Conservation (phyloP, 1,140 invertebrate species). For the Brachionus sp. region DNA sequence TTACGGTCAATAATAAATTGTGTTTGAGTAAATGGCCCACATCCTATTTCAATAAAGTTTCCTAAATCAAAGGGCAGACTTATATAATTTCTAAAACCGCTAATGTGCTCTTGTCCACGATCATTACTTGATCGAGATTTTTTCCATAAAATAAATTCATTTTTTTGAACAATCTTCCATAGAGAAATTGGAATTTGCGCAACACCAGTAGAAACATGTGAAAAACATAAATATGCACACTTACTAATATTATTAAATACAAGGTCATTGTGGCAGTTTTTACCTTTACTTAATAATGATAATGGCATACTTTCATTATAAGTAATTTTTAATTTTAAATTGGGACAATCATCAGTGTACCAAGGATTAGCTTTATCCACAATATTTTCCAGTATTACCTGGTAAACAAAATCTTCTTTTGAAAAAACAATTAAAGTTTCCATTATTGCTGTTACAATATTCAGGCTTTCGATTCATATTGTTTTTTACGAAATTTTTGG, state of each 20-base stretch:
- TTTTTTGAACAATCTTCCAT: not conserved
- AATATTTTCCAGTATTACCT: not conserved
- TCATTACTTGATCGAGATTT: not conserved
- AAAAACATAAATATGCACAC: not conserved
- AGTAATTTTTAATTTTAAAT: not conserved
- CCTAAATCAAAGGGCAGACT: not conserved
- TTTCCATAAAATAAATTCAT: not conserved
- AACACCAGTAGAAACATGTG: not conserved
- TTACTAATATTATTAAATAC: not conserved
- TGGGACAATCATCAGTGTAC: constrained; percentile 18
- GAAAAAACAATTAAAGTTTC: not conserved
- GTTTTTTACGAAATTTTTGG: too few relatives aligned
- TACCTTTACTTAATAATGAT: not conserved
- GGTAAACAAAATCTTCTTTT: not conserved
- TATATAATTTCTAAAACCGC: not conserved
- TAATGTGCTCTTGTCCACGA: not conserved
- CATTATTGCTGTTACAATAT: too few relatives aligned
- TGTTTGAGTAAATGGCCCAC: not conserved
- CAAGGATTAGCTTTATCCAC: not conserved
- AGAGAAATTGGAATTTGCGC: not conserved
- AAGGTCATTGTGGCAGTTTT: not conserved
- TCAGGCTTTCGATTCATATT: too few relatives aligned
- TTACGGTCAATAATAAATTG: not conserved
- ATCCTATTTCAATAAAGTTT: not conserved
- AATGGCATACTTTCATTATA: not conserved